Conservation (phyloP, 2,113 vertebrate species). For the Ellobius talpinus region DNA sequence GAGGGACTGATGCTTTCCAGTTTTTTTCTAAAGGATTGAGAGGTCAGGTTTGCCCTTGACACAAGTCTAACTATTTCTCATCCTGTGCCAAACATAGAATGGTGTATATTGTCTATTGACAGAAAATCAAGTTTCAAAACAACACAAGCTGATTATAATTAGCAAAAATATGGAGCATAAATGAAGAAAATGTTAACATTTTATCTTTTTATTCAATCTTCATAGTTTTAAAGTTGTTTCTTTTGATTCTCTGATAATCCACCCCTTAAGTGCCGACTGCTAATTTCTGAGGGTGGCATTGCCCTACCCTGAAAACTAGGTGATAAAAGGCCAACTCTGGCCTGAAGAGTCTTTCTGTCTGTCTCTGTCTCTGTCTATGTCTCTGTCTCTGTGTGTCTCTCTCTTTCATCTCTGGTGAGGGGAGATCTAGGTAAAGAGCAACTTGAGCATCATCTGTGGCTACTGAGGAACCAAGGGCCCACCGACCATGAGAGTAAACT, state of each 20-base stretch:
- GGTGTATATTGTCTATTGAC: not conserved
- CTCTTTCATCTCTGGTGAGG: not conserved
- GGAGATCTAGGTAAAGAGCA: accelerated
- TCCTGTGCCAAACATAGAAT: not conserved
- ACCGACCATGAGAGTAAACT: not conserved
- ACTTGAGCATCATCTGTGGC: not conserved
- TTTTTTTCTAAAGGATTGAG: not conserved
- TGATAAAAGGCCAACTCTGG: not conserved
- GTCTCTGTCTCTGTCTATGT: not conserved
- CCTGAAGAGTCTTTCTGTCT: not conserved
- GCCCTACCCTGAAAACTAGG: not conserved
- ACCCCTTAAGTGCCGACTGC: not conserved
- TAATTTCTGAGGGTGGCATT: not conserved
- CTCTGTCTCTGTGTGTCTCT: not conserved
- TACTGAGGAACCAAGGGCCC: not conserved
- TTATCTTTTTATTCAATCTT: not conserved
- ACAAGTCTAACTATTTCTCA: not conserved
- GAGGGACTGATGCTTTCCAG: not conserved
- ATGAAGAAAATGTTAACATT: not conserved
- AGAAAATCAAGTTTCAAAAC: not conserved
- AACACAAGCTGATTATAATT: not conserved
- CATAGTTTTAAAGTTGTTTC: not conserved
- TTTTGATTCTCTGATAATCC: not conserved
- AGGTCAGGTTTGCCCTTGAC: not conserved
- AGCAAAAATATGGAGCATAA: not conserved